Conservation (phyloP, 2,113 vertebrate genomes). For the Ginglymostoma cirratum region DNA sequence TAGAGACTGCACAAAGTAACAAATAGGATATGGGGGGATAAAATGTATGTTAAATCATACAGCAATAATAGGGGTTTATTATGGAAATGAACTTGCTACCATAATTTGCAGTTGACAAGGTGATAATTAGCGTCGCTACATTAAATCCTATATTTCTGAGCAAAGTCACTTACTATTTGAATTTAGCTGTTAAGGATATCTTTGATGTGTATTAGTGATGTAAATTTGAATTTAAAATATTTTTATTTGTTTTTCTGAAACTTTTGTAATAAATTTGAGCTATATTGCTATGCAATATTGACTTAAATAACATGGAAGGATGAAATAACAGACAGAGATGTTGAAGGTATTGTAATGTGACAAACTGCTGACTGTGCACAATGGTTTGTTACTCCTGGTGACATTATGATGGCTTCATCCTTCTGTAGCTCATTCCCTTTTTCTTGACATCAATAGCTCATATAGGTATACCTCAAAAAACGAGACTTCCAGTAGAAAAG, state of each 20-base stretch:
- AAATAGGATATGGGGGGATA: constrained; percentile 56
- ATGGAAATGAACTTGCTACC: constrained; percentile 70
- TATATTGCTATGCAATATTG: neutral
- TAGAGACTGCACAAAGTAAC: constrained; percentile 52
- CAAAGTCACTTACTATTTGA: constrained; percentile 18
- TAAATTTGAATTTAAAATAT: neutral
- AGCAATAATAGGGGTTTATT: constrained; percentile 60
- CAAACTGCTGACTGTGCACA: neutral
- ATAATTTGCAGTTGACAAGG: constrained; percentile 81
- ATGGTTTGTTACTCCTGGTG: neutral
- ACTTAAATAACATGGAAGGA: neutral
- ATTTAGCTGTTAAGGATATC: constrained; percentile 2
- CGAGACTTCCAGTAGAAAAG: neutral
- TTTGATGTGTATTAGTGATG: neutral
- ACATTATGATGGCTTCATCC: neutral
- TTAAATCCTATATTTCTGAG: constrained; percentile 53
- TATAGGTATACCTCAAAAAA: neutral
- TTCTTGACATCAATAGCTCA: constrained; percentile 3
- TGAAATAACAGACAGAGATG: neutral
- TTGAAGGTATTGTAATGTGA: neutral
- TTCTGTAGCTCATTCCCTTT: neutral
- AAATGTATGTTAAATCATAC: constrained; percentile 61
- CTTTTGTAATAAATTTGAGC: neutral
- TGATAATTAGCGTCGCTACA: constrained; percentile 85
- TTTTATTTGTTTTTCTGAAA: neutral